Conservation (phyloP, 2,888 invertebrate genomes). For the Chymomyza amoena region DNA sequence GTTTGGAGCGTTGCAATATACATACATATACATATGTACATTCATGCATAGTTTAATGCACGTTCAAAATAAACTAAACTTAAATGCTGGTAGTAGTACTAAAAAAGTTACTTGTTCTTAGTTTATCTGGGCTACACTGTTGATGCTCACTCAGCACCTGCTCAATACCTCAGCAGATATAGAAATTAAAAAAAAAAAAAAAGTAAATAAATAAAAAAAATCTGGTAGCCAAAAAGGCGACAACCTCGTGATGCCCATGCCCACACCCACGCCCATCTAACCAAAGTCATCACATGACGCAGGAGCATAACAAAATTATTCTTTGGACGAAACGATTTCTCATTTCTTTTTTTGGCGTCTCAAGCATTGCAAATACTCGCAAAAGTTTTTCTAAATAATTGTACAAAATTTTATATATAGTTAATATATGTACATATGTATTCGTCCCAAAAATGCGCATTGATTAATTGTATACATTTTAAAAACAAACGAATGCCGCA, state of each 20-base stretch:
- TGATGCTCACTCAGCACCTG: neutral
- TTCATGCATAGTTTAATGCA: neutral
- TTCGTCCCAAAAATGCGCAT: neutral
- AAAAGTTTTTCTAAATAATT: neutral
- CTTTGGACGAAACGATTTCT: neutral
- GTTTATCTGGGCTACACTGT: neutral
- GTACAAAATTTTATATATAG: neutral
- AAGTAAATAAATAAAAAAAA: slow-evolving; percentile 18
- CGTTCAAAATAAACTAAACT: neutral
- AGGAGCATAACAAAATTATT: slow-evolving; percentile 32
- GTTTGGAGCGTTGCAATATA: neutral
- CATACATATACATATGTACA: no score
- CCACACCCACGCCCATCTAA: slow-evolving; percentile 39
- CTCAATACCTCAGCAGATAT: neutral
- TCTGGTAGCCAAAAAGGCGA: slow-evolving; percentile 33
- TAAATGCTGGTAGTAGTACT: no score
- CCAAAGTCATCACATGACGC: slow-evolving; percentile 57
- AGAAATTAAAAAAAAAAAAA: neutral
- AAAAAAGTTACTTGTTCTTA: neutral
- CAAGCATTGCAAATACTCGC: neutral
- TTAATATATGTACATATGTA: neutral
- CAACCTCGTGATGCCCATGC: slow-evolving; percentile 68
- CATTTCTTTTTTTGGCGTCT: neutral
- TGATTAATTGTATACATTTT: neutral
- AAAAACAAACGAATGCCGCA: neutral